Evolutionary conservation across 2,113 vertebrate genomes (phyloP), one percentile per base, ranked within the genome.

Genomic region (Emydocephalus ijimae): DNA sequence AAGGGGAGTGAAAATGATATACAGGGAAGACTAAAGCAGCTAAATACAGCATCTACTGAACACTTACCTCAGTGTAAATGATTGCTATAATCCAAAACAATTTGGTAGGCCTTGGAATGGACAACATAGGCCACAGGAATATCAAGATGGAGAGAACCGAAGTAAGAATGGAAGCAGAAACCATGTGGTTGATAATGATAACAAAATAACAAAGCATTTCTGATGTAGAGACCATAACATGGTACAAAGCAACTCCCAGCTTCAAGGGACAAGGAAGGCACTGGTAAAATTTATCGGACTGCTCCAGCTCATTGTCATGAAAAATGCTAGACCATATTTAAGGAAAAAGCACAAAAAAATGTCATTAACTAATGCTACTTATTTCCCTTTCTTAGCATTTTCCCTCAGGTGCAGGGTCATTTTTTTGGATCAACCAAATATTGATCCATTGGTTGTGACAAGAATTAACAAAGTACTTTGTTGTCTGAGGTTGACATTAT

Each of bases 1-100:
- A 8, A 52, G 26, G 5, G 12, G 26, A 48, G 5, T n/a, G 1
- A 29, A 90, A 52, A 18, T 39, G 23, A 29, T n/a, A 29, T 45
- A 5, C 59, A 50, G 89, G n/a, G 61, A 54, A 90, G 18, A 90
- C 3, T 34, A 23, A 61, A 74, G 15, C 24, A 64, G 20, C 9
- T 56, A 86, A 94, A 50, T 91, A 10, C 34, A 92, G 20, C 7
- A n/a, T 26, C 24, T 59, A 5, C 18, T 11, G 3, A 81, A 45
- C 50, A 64, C 94, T 3, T 89, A 98, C 98, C 97, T 98, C 98
- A 3, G 97, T 98, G 97, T 98, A 98, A 93, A 98, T 97, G 24
- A 98, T 98, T 0, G 97, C 98, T 0, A 97, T 97, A 97, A 98
- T 97, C 97, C 98, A 97, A 93, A 98, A 98, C 92, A 96, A 95